Percentiles rank a stretch among this genome's conserved stretches.
phyloP scores from a whole-genome alignment of 92 coral and sea anemone species.

The Epizoanthus ramosus region DNA sequence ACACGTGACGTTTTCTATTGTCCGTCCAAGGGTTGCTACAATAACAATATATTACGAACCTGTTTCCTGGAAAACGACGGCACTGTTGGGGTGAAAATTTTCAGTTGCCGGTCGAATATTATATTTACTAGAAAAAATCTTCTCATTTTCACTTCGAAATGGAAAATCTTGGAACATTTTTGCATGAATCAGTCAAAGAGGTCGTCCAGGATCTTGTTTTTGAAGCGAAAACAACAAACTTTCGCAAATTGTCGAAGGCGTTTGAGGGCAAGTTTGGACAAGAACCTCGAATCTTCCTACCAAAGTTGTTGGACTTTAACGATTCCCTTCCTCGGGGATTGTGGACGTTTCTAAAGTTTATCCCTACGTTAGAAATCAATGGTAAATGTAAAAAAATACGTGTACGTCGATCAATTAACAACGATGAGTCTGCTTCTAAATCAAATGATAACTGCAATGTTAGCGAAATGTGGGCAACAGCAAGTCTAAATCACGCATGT shows the following conservation, averaged over 20 bases:
- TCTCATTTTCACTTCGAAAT: too few species aligned
- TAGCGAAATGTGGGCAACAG: too few species aligned
- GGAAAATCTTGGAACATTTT: background rate
- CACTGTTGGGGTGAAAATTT: too few species aligned
- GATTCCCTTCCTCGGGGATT: background rate
- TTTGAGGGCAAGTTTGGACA: background rate
- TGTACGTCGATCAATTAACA: background rate
- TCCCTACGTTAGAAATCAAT: background rate
- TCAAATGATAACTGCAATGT: too few species aligned
- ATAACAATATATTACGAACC: too few species aligned
- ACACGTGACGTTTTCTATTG: too few species aligned
- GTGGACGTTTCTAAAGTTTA: background rate
- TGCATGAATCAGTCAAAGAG: constrained; percentile 5
- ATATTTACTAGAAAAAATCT: too few species aligned
- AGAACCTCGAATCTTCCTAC: background rate
- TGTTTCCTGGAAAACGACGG: too few species aligned
- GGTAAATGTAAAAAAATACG: background rate
- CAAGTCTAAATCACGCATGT: background rate
- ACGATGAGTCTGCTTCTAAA: background rate
- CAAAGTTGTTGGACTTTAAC: background rate
- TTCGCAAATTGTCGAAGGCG: background rate
- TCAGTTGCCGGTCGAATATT: too few species aligned
- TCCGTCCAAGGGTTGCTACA: too few species aligned
- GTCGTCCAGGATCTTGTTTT: constrained; percentile 27
- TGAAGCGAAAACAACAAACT: background rate